Evolutionary conservation across 2,797 vertebrate genomes (phyloP), one percentile per base, ranked within the genome.

Genomic region (Mastacembelus armatus): DNA sequence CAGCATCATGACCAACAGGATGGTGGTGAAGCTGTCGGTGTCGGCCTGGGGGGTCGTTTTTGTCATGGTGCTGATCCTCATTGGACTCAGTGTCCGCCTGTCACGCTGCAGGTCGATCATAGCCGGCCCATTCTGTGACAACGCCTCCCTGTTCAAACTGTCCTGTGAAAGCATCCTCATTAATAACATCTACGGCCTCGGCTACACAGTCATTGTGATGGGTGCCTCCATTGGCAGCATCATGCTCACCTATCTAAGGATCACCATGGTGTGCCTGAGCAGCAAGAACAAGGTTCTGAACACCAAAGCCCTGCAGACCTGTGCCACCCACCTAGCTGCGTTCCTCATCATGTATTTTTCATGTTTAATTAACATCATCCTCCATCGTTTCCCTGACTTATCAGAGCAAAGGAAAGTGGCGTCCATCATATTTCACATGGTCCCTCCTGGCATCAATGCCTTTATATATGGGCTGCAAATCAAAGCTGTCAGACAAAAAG

Each of bases 91-190:
- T 1, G 62, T 92, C 10, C 84, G 90, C 0, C 85, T 96, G 65
- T 86, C 92, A 0, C 93, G 91, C 55, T 96, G 94, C 1, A 88
- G 83, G 0, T 78, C 84, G 24, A 75, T 86, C 0, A 84, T 77
- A 1, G 7, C 64, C 4, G 94, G 94, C 85, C 91, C 88, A 3
- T 95, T 92, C 66, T 96, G 95, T 0, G 92, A 95, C 40, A 95
- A 95, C 57, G 92, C 95, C 71, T 95, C 94, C 22, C 85, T 95
- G 0, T 94, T 95, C 26, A 88, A 87, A 33, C 90, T 95, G 33
- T 94, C 93, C 3, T 95, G 94, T 0, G 90, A 93, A 0, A 92
- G 85, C 39, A 81, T 91, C 0, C 9, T 50, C 0, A 67, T 93
- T 58, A 95, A 95, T 22, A 66, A 94, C 18, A 84, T 94, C 24